Conservation (phyloP, 2,797 vertebrate genomes). For the Sebastes vulpes region DNA sequence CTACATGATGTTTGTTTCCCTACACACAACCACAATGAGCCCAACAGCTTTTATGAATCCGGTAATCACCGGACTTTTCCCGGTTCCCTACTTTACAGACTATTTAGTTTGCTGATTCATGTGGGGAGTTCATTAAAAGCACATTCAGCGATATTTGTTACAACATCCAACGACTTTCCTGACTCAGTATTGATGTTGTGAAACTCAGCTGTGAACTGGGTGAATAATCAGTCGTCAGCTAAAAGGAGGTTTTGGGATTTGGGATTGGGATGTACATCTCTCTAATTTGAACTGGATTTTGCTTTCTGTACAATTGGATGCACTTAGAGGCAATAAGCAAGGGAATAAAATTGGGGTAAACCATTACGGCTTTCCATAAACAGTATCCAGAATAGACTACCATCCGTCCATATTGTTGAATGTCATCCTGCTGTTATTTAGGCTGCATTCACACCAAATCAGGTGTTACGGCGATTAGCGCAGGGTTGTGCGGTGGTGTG, state of each 20-base stretch:
- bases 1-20: conserved; percentile 49
- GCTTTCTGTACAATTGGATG: background rate
- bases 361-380: background rate
- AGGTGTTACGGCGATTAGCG: no score
- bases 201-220: background rate
- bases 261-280: fast-evolving
- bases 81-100: background rate
- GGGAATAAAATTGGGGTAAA: background rate
- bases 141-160: background rate
- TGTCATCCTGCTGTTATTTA: no score
- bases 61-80: conserved; percentile 4
- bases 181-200: background rate
- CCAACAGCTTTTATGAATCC: conserved; percentile 36
- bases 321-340: background rate
- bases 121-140: conserved; percentile 21
- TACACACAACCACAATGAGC: conserved; percentile 3
- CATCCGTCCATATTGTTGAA: background rate
- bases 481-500: no score
- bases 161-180: background rate
- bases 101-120: conserved; percentile 13
- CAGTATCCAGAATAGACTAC: background rate
- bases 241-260: background rate
- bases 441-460: no score
- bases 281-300: background rate
- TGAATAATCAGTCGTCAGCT: background rate